phyloP scores from a whole-genome alignment of 1,140 invertebrate species.

The Saccostrea cuccullata region DNA sequence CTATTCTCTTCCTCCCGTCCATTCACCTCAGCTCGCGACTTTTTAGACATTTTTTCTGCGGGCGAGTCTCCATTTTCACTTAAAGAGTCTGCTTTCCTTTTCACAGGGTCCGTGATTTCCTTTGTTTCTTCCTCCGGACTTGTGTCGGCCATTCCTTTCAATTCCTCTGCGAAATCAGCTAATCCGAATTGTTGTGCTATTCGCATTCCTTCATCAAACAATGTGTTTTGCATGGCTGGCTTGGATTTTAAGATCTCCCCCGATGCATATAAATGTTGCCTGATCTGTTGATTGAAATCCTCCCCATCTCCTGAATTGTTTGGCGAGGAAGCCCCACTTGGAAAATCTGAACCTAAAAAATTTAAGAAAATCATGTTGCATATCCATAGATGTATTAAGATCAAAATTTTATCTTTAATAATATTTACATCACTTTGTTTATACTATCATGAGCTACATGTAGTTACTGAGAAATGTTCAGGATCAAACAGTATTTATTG shows the following conservation, averaged over 20 bases:
- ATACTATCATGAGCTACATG: background rate
- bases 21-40: background rate
- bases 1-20: background rate
- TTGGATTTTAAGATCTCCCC: slow-evolving; percentile 54
- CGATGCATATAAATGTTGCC: slow-evolving; percentile 48
- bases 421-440: background rate
- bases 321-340: slow-evolving; percentile 59
- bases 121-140: slow-evolving; percentile 45
- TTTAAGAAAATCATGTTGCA: background rate
- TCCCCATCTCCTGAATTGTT: slow-evolving; percentile 59
- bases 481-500: background rate
- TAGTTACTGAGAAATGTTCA: too few relatives aligned
- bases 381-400: background rate
- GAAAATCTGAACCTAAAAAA: slow-evolving; percentile 52
- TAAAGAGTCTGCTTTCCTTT: background rate
- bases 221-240: slow-evolving; percentile 64
- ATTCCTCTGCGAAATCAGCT: slow-evolving; percentile 74
- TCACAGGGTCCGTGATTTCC: slow-evolving; percentile 16
- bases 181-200: slow-evolving; percentile 78
- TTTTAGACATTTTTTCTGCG: background rate
- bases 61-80: slow-evolving; percentile 32
- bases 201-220: slow-evolving; percentile 76
- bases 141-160: slow-evolving; percentile 66
- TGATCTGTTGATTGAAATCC: slow-evolving; percentile 45
- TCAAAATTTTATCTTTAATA: background rate